Evolutionary conservation across 2,113 vertebrate species (phyloP).

Genomic region (Sorex araneus): DNA sequence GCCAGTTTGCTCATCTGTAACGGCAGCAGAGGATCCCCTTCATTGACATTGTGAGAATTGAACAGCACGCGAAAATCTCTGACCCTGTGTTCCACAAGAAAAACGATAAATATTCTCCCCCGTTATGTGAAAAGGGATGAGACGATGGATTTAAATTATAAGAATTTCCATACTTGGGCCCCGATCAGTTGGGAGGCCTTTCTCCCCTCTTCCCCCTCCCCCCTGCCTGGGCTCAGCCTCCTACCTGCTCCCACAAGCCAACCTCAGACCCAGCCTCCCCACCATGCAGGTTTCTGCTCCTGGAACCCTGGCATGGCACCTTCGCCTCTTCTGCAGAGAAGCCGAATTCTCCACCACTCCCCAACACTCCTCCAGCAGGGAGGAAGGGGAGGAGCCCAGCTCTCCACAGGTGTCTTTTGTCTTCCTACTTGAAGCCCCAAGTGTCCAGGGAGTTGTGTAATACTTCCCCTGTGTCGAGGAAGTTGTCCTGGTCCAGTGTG

Average conservation of each 20-base stretch:
- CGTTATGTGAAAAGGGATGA: background rate
- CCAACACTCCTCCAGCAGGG: background rate
- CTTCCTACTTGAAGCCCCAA: background rate
- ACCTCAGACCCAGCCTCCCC: background rate
- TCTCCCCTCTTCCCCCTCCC: background rate
- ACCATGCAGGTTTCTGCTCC: background rate
- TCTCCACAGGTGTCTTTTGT: background rate
- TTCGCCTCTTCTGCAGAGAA: background rate
- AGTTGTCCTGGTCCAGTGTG: background rate
- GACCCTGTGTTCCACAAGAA: background rate
- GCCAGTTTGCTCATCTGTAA: constrained; percentile 9
- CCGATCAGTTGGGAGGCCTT: background rate
- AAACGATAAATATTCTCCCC: background rate
- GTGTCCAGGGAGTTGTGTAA: too few species aligned
- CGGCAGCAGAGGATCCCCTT: background rate
- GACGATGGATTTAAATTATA: background rate
- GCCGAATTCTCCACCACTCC: background rate
- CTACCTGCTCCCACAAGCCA: background rate
- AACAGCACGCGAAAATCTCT: background rate
- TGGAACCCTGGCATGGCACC: background rate
- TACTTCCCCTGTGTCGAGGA: background rate
- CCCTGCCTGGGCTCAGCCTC: background rate
- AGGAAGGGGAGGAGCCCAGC: background rate
- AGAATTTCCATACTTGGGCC: background rate
- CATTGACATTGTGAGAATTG: background rate